Evolutionary conservation across 2,113 vertebrate species (phyloP).

Genomic region (Ictalurus punctatus): DNA sequence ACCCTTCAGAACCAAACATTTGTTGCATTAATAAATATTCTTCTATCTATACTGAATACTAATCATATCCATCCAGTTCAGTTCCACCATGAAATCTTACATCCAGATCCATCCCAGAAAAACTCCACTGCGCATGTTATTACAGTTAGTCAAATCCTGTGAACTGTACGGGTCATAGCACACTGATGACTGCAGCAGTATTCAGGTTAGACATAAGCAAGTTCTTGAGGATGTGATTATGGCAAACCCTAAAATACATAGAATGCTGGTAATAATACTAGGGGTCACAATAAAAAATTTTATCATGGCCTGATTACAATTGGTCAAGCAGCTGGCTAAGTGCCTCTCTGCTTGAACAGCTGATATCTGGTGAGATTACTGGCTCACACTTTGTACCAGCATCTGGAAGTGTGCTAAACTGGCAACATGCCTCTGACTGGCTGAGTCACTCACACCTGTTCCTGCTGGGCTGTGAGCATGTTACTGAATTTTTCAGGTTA

Average conservation of each 20-base stretch:
- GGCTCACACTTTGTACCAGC: conserved; percentile 23
- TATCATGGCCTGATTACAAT: background rate
- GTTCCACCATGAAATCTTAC: background rate
- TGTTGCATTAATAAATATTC: background rate
- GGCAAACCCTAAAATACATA: background rate
- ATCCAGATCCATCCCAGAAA: conserved; percentile 11
- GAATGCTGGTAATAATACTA: background rate
- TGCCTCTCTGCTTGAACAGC: conserved; percentile 20
- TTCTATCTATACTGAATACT: conserved; percentile 57
- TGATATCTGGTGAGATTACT: conserved; percentile 16
- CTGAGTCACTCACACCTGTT: conserved; percentile 5
- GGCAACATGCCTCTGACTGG: background rate
- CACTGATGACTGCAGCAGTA: background rate
- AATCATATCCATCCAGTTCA: background rate
- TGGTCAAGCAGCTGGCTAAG: conserved; percentile 22
- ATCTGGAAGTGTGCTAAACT: conserved; percentile 27
- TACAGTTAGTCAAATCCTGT: background rate
- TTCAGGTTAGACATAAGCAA: background rate
- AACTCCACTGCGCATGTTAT: background rate
- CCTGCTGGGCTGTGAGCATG: background rate
- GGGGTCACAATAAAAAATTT: background rate
- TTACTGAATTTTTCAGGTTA: conserved; percentile 18
- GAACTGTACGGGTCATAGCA: background rate
- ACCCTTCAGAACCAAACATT: background rate
- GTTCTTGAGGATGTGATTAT: background rate